Base-by-base conservation (phyloP, 1,140 invertebrate species). In the Leptinotarsa texana region DNA sequence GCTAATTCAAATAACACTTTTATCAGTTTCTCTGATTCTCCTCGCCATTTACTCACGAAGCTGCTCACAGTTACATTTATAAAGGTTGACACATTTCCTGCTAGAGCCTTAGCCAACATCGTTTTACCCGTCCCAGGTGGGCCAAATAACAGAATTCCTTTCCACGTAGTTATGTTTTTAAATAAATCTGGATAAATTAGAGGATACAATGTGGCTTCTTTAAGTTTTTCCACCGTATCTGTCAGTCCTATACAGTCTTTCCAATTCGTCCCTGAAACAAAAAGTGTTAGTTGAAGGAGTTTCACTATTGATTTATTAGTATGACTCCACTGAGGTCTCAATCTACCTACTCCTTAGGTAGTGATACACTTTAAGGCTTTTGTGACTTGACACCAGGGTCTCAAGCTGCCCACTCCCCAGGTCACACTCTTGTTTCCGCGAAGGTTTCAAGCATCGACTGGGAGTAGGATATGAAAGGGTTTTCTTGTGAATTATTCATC, bases 1-100 rank as follows among this genome's bases (percentile, higher is more conserved):
- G 97, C 97, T 88, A 97, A 89, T 77, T 97, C 94, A 78, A 96
- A 95, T 17, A 98, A 86, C 1, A 96, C 89, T 89, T 94, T 91
- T 51, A 97, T 89, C 77, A 97, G 91, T 85, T 97, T 98, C 87
- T 98, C 96, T 0, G 95, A 97, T 80, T 98, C 96, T 0, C 96
- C 96, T 69, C 96, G 88, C 96, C 96, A 98, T 86, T 98, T 98
- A 81, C 94, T 96, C 4, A 97, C 90, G 22, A 98, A 89, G 1
- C 92, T 92, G 77, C 95, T 96, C 51, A 94, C 93, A 0, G 95
- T 94, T 42, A 98, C 91, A 80, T 97, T 98, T 83, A 98, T 96
- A 85, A 98, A 97, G 0, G 94, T 94, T n/a, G 92, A 92, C 48
- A 91, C 87, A 85, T 97, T 94, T 6, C 91, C 90, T 6, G 96